Percentiles rank a stretch among this genome's conserved stretches.
Evolutionary conservation across 2,888 invertebrate species (phyloP).

Genomic region (Hirtodrosophila confusa): DNA sequence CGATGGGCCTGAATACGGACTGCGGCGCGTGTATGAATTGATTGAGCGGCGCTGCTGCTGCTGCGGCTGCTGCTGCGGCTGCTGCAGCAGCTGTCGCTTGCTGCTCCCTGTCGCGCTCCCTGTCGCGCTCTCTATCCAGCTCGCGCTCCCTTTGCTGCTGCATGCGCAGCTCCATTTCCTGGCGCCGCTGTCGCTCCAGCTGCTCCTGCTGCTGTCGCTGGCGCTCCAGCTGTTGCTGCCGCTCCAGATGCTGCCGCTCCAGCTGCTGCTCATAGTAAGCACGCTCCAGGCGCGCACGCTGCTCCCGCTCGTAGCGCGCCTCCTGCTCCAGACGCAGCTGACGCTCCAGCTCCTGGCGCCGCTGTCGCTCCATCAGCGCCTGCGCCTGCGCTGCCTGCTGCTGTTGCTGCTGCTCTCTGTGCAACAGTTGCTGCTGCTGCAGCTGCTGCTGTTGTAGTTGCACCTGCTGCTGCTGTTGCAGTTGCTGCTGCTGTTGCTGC

Average conservation of each 20-base stretch:
- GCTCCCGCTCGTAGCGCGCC: slow-evolving; percentile 70
- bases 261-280: slow-evolving; percentile 77
- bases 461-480: slow-evolving; percentile 85
- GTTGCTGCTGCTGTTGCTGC: slow-evolving; percentile 83
- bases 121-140: slow-evolving; percentile 15
- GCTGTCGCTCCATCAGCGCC: slow-evolving; percentile 65
- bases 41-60: slow-evolving; percentile 86
- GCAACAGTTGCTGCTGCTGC: slow-evolving; percentile 45
- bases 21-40: slow-evolving; percentile 91
- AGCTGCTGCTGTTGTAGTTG: slow-evolving; percentile 40
- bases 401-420: slow-evolving; percentile 29
- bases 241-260: slow-evolving; percentile 67
- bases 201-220: slow-evolving; percentile 69
- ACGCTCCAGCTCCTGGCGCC: slow-evolving; percentile 83
- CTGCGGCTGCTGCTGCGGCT: slow-evolving; percentile 85
- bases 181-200: slow-evolving; percentile 84
- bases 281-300: slow-evolving; percentile 83
- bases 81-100: slow-evolving; percentile 55
- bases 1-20: slow-evolving; percentile 89
- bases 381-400: slow-evolving; percentile 38
- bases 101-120: slow-evolving; percentile 42
- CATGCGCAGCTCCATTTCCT: slow-evolving; percentile 57
- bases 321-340: slow-evolving; percentile 68
- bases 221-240: slow-evolving; percentile 62
- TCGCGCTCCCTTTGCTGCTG: slow-evolving; percentile 46